Percentiles rank a stretch among this genome's conserved stretches.
Evolutionary conservation across 2,797 vertebrate genomes (phyloP).

Genomic region (Steatocranus sp.): DNA sequence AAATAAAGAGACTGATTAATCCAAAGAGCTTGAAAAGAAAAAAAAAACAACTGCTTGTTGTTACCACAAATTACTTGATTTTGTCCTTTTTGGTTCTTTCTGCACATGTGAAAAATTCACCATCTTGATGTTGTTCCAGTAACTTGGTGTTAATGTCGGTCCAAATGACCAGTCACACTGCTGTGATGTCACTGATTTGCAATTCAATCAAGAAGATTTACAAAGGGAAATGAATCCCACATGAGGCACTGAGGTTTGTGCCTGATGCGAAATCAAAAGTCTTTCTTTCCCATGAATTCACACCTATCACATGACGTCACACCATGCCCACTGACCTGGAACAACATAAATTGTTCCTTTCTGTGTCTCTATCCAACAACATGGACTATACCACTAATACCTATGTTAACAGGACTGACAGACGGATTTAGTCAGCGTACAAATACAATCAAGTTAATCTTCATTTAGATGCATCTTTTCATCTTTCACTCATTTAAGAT

Average conservation of each 20-base stretch:
- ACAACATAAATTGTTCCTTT: not conserved
- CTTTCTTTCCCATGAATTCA: not conserved
- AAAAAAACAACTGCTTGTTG: not conserved
- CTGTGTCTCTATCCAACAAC: not conserved
- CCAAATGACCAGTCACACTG: not conserved
- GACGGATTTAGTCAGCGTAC: accelerated
- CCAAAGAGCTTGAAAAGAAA: not conserved
- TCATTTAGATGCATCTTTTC: not conserved
- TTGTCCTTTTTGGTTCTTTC: not conserved
- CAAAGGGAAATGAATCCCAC: not conserved
- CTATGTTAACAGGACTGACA: not conserved
- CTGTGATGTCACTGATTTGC: too few species aligned
- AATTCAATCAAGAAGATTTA: not conserved
- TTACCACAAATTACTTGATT: not conserved
- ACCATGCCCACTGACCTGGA: not conserved
- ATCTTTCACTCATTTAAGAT: accelerated
- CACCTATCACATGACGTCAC: not conserved
- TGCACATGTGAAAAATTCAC: not conserved
- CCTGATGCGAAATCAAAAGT: not conserved
- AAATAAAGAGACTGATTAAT: not conserved
- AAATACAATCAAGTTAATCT: not conserved
- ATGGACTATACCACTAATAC: not conserved
- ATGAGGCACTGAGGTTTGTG: not conserved
- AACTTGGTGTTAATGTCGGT: not conserved
- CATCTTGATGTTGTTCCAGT: accelerated